Evolutionary conservation across 2,113 vertebrate genomes (phyloP).

Genomic region (Fregetta grallaria): DNA sequence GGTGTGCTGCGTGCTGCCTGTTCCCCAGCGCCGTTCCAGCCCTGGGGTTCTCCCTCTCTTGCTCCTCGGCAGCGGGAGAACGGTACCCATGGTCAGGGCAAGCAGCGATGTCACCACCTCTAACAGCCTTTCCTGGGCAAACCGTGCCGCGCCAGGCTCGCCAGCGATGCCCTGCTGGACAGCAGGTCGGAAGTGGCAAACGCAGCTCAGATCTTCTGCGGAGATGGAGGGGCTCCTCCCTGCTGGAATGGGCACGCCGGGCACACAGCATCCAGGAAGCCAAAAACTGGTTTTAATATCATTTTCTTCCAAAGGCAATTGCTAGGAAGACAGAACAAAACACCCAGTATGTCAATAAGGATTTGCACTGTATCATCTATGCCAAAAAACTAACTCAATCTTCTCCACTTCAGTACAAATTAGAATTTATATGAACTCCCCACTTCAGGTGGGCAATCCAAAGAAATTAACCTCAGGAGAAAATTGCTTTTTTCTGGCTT

Average conservation of each 20-base stretch:
- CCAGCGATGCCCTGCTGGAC: not conserved
- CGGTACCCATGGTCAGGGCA: too few species aligned
- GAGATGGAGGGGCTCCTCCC: not conserved
- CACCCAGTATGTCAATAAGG: not conserved
- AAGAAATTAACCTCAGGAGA: slow-evolving; percentile 59
- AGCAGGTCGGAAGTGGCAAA: not conserved
- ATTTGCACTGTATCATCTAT: slow-evolving; percentile 11
- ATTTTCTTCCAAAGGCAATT: not conserved
- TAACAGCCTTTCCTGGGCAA: not conserved
- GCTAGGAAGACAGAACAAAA: not conserved
- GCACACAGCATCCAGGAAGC: not conserved
- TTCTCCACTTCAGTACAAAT: slow-evolving; percentile 45
- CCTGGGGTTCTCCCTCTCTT: not conserved
- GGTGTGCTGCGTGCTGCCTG: too few species aligned
- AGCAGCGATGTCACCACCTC: not conserved
- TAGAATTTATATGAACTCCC: slow-evolving; percentile 49
- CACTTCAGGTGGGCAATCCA: slow-evolving; percentile 50
- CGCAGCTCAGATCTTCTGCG: not conserved
- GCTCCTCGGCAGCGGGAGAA: not conserved
- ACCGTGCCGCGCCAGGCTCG: not conserved
- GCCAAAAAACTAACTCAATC: slow-evolving; percentile 28
- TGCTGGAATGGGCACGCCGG: not conserved
- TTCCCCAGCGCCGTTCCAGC: not conserved
- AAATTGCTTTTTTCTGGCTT: slow-evolving; percentile 66
- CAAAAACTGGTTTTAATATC: not conserved